A percentile compares a stretch with the other conserved stretches of the same genome.
Evolutionary conservation across 2,797 vertebrate species (phyloP).

Genomic region (Rhinoraja longicauda): DNA sequence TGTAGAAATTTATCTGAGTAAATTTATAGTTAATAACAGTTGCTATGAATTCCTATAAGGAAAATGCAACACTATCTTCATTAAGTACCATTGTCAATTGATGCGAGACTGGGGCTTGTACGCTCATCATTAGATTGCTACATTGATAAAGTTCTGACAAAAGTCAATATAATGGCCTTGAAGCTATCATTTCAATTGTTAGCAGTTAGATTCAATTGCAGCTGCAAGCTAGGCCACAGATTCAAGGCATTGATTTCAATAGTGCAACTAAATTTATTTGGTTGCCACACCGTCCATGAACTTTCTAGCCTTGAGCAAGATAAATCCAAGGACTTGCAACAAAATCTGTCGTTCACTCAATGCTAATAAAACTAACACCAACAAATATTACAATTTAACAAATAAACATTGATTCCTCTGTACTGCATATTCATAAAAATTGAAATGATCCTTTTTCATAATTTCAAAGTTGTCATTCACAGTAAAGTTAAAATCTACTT

Average conservation of each 20-base stretch:
- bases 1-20: constrained; percentile 1
- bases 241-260: neutral
- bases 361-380: neutral
- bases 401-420: neutral
- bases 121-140: neutral
- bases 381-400: neutral
- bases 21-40: neutral
- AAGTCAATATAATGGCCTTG: neutral
- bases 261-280: neutral
- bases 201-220: neutral
- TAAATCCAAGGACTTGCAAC: neutral
- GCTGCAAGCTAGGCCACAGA: neutral
- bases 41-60: neutral
- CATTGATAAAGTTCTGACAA: neutral
- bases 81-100: neutral
- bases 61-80: neutral
- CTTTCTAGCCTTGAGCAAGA: neutral
- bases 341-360: neutral
- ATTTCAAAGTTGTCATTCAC: neutral
- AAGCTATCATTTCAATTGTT: neutral
- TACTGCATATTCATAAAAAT: neutral
- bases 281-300: neutral
- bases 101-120: neutral
- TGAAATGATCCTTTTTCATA: neutral
- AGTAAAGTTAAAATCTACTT: neutral